Conservation (phyloP, 2,113 vertebrate genomes). For the Nasalis larvatus region DNA sequence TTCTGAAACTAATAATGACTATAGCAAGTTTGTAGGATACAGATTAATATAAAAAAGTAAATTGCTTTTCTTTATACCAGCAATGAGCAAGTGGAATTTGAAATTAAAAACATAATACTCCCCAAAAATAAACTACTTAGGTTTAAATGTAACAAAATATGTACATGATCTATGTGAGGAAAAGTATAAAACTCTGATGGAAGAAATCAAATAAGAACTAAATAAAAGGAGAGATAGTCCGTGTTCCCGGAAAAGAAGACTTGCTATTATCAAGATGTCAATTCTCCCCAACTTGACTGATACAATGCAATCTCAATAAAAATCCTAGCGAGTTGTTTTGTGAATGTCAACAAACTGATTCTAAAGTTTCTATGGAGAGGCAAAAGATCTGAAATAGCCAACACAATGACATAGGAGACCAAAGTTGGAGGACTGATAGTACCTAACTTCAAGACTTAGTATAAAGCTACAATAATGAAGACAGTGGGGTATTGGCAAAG, state of each 20-base stretch:
- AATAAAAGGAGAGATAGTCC: background rate
- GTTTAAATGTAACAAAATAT: background rate
- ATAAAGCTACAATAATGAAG: background rate
- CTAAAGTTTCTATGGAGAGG: background rate
- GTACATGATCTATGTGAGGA: background rate
- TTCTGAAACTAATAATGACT: background rate
- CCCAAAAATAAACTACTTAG: background rate
- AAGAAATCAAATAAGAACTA: background rate
- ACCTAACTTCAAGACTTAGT: background rate
- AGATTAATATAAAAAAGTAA: background rate
- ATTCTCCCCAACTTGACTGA: background rate
- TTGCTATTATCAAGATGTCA: background rate
- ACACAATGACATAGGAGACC: background rate
- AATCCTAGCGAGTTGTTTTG: background rate
- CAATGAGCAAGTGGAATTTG: background rate
- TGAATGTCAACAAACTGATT: background rate
- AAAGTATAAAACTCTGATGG: background rate
- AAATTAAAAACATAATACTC: background rate
- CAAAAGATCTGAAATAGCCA: background rate
- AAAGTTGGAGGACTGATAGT: background rate
- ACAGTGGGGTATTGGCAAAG: background rate
- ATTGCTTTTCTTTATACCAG: background rate
- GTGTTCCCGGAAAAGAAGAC: background rate
- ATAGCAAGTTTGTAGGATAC: background rate
- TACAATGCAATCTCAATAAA: background rate